Conservation (phyloP, 2,888 invertebrate species). For the Eupithecia abbreviata region DNA sequence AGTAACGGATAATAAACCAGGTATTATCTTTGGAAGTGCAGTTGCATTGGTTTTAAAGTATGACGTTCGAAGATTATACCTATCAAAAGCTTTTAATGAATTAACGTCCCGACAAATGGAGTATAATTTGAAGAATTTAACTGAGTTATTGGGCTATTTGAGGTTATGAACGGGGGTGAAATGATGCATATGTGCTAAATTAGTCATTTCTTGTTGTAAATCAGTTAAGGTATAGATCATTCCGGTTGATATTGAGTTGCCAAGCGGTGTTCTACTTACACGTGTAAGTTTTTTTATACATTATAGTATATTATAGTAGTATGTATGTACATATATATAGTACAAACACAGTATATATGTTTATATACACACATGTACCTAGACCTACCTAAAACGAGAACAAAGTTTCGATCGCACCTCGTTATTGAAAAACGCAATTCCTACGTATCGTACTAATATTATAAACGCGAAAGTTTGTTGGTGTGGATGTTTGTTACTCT, state of each 20-base stretch:
- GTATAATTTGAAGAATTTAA: slow-evolving; percentile 13
- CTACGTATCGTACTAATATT: too few relatives aligned
- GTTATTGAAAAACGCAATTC: too few relatives aligned
- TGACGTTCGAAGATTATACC: slow-evolving; percentile 13
- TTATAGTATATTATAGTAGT: too few relatives aligned
- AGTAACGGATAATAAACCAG: background rate
- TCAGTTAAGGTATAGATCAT: background rate
- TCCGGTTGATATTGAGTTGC: slow-evolving; percentile 2
- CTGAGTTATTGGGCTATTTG: slow-evolving; percentile 9
- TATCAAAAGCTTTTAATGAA: slow-evolving; percentile 14
- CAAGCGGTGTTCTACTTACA: too few relatives aligned
- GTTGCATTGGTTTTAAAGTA: slow-evolving; percentile 14
- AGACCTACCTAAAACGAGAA: too few relatives aligned
- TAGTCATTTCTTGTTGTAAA: slow-evolving; percentile 6
- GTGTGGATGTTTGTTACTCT: too few relatives aligned
- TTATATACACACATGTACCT: too few relatives aligned
- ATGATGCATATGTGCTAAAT: slow-evolving; percentile 3
- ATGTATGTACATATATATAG: too few relatives aligned
- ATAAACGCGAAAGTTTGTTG: too few relatives aligned
- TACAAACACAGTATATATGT: too few relatives aligned
- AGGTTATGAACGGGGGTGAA: slow-evolving; percentile 4
- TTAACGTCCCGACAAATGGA: slow-evolving; percentile 9
- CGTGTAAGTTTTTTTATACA: too few relatives aligned
- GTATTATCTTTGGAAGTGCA: slow-evolving; percentile 27
- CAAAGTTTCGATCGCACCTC: too few relatives aligned